phyloP scores from a whole-genome alignment of 2,888 invertebrate species.

The Boloria selene region DNA sequence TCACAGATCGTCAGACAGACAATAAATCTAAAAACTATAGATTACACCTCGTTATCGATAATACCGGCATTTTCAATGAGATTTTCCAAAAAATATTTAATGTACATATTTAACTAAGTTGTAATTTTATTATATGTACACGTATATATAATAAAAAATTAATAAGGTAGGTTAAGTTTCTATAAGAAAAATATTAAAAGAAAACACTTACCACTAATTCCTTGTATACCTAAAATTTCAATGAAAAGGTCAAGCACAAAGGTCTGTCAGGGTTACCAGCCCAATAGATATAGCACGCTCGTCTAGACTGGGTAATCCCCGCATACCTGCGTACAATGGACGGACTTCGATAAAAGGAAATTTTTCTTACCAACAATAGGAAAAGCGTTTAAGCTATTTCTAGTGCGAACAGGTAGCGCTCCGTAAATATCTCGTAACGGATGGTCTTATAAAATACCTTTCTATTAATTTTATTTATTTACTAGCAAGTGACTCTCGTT shows the following conservation, averaged over 20 bases:
- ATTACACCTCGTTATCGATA: no score
- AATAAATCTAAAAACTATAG: no score
- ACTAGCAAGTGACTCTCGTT: no score
- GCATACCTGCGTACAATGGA: slow-evolving; percentile 68
- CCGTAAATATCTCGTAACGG: neutral
- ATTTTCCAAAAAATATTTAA: no score
- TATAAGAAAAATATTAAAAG: no score
- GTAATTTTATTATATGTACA: no score
- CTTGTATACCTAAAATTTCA: neutral
- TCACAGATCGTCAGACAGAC: no score
- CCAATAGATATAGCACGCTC: slow-evolving; percentile 2
- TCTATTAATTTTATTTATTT: no score
- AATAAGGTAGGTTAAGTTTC: no score
- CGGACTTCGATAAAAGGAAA: slow-evolving; percentile 50
- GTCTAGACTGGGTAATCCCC: slow-evolving; percentile 70
- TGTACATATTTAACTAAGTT: no score
- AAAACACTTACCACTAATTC: neutral
- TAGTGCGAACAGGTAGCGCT: slow-evolving; percentile 34
- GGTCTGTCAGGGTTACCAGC: slow-evolving; percentile 3
- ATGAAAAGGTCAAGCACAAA: slow-evolving; percentile 5
- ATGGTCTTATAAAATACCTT: neutral
- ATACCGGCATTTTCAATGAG: no score
- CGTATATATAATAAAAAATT: no score
- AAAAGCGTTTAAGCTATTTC: slow-evolving; percentile 49
- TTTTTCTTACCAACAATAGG: slow-evolving; percentile 56